phyloP scores from a whole-genome alignment of 2,888 invertebrate species.

The Leptogaster cylindrica region DNA sequence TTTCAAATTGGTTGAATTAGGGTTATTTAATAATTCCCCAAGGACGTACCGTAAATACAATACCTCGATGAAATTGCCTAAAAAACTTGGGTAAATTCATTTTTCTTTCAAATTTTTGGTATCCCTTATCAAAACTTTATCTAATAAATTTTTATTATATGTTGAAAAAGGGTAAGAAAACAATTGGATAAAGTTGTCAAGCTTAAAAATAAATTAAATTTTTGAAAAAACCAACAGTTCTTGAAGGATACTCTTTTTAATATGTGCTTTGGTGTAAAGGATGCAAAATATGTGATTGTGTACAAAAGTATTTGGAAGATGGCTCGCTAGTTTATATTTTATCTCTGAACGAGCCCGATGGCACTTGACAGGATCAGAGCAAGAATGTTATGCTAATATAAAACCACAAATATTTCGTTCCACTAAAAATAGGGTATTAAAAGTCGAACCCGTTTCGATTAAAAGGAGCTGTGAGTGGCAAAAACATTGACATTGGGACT shows the following conservation, averaged over 20 bases:
- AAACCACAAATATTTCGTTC: neutral
- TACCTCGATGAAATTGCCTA: too few species aligned
- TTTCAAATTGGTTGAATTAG: too few species aligned
- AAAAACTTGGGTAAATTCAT: too few species aligned
- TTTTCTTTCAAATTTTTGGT: too few species aligned
- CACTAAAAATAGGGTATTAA: constrained; percentile 3
- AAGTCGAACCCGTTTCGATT: constrained; percentile 36
- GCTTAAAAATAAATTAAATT: constrained; percentile 13
- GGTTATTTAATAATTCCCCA: too few species aligned
- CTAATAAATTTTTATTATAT: neutral
- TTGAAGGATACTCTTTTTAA: neutral
- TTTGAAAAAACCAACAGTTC: neutral
- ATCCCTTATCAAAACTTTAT: neutral
- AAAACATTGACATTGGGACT: neutral
- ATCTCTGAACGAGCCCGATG: neutral
- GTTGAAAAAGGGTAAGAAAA: neutral
- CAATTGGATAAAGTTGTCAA: neutral
- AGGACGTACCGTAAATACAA: too few species aligned
- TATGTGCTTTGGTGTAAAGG: neutral
- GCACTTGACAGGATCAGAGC: constrained; percentile 1
- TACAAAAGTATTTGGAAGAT: neutral
- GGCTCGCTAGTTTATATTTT: neutral
- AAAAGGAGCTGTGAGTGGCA: constrained; percentile 7
- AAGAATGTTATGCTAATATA: neutral
- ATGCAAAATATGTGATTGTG: neutral